Conservation (phyloP, 2,888 invertebrate genomes). For the Xestia sexstrigata region DNA sequence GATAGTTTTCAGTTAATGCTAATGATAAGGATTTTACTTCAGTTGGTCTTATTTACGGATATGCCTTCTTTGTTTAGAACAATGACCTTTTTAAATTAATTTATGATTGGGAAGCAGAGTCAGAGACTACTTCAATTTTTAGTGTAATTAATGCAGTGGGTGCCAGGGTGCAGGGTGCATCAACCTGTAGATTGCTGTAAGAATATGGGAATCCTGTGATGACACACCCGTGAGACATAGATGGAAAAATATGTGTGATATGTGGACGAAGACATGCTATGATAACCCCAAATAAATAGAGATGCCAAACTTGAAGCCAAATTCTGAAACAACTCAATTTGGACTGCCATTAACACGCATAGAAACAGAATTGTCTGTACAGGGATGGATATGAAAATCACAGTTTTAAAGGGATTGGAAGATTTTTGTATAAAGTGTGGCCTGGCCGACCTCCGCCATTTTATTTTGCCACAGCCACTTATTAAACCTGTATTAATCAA, state of each 20-base stretch:
- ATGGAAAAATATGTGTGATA: too few relatives aligned
- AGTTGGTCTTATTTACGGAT: background rate
- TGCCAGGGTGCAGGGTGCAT: background rate
- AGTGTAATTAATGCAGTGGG: background rate
- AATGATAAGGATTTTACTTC: slow-evolving; percentile 31
- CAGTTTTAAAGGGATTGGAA: background rate
- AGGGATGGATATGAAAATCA: background rate
- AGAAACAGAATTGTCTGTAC: background rate
- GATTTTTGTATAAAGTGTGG: too few relatives aligned
- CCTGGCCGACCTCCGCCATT: background rate
- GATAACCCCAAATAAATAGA: background rate
- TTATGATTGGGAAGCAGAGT: background rate
- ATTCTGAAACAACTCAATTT: background rate
- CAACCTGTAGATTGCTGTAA: background rate
- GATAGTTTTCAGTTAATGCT: slow-evolving; percentile 20
- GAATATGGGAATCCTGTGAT: background rate
- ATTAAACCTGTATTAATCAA: background rate
- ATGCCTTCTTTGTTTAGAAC: background rate
- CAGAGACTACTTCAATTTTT: background rate
- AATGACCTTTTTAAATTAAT: background rate
- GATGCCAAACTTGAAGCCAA: background rate
- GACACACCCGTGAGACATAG: too few relatives aligned
- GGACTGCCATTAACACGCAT: background rate
- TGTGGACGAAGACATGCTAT: background rate
- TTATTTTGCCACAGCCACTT: background rate